Conservation (phyloP, 2,113 vertebrate species). For the Mustela nigripes region DNA sequence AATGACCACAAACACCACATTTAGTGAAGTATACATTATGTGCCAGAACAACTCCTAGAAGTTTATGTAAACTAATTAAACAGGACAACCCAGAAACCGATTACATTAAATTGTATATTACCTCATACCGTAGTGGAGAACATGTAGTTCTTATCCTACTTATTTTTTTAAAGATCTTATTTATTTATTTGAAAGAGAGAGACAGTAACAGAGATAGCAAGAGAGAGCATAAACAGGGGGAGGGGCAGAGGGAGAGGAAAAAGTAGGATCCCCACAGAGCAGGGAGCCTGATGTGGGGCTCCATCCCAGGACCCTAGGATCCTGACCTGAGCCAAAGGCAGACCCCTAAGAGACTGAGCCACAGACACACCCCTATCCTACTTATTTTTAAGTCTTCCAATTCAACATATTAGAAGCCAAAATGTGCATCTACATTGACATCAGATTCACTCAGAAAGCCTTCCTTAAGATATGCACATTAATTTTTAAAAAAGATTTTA, state of each 20-base stretch:
- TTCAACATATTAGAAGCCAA: conserved; percentile 48
- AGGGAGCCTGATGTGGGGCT: background rate
- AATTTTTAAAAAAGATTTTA: background rate
- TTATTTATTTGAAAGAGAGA: background rate
- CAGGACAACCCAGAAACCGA: conserved; percentile 1
- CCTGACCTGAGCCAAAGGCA: background rate
- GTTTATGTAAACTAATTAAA: conserved; percentile 52
- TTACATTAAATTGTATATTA: conserved; percentile 25
- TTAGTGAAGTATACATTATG: background rate
- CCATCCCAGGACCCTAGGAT: background rate
- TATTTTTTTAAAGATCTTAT: background rate
- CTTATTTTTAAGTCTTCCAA: conserved; percentile 13
- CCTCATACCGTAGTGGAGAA: background rate
- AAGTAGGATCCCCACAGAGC: background rate
- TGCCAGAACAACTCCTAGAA: background rate
- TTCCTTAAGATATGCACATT: background rate
- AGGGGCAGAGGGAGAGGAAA: background rate
- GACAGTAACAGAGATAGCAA: background rate
- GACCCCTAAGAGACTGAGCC: background rate
- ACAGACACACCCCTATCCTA: background rate
- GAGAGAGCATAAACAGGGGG: background rate
- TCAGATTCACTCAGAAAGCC: conserved; percentile 34
- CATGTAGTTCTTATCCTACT: background rate
- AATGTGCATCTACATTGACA: background rate
- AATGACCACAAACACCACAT: conserved; percentile 23